These are phyloP conservation scores for Arbacia lixula DNA, from an alignment of 53 echinoderm and acorn worm species.

Conservation along the genomic window DNA sequence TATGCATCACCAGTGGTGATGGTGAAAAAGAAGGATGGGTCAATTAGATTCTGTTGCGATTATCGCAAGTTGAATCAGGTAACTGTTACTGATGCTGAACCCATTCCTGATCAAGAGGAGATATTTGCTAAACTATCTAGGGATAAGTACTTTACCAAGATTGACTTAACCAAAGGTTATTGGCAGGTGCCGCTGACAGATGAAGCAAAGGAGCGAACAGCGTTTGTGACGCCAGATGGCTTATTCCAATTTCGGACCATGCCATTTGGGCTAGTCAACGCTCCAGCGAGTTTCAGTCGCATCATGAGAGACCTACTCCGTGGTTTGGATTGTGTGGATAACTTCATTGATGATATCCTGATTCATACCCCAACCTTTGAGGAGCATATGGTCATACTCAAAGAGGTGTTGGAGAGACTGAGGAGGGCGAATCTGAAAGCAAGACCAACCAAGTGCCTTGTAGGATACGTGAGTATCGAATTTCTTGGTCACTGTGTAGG, in stretches of 20 bases:
- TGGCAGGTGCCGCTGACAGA: not conserved
- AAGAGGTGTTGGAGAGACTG: slow-evolving; percentile 52
- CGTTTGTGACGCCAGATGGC: slow-evolving; percentile 45
- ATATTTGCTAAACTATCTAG: slow-evolving; percentile 64
- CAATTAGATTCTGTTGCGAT: slow-evolving; percentile 48
- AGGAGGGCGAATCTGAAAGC: slow-evolving; percentile 55
- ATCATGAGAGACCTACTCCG: slow-evolving; percentile 46
- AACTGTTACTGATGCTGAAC: slow-evolving; percentile 75
- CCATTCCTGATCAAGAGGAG: slow-evolving; percentile 66
- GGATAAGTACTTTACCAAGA: slow-evolving; percentile 35
- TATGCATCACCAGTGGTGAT: slow-evolving; percentile 54
- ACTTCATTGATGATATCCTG: slow-evolving; percentile 52
- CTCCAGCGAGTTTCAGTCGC: slow-evolving; percentile 62
- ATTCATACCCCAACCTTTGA: slow-evolving; percentile 60
- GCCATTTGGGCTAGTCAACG: slow-evolving; percentile 72
- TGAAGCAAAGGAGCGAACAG: slow-evolving; percentile 52
- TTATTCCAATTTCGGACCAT: slow-evolving; percentile 54
- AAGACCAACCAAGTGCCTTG: slow-evolving; percentile 63
- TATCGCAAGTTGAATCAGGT: slow-evolving; percentile 48
- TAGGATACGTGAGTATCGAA: slow-evolving; percentile 55
- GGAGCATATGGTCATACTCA: slow-evolving; percentile 44
- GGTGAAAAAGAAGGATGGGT: slow-evolving; percentile 56
- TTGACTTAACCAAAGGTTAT: not conserved
- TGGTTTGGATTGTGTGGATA: slow-evolving; percentile 21
- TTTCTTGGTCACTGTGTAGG: slow-evolving; percentile 64